Base-by-base conservation (phyloP, 2,113 vertebrate species). In the Sander lucioperca region DNA sequence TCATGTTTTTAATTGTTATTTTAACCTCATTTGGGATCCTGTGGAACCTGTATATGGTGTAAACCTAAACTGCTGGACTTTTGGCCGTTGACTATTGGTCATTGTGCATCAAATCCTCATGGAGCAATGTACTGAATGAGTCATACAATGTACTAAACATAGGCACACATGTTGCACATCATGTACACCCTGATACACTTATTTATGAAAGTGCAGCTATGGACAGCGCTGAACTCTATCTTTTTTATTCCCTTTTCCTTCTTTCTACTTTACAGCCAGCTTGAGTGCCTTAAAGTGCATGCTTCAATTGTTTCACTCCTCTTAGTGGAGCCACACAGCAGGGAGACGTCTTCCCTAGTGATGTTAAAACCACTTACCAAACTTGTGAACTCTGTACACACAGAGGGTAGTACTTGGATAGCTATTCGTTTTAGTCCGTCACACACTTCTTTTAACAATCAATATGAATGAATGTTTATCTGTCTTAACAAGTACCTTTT, bases 291-390 rank as follows among this genome's bases (percentile, higher is more conserved):
- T 74, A 8, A 54, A 87, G 77, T 91, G 73, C 83, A 89, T 63
- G 89, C 86, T 81, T 88, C 80, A 81, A 83, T 82, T 88, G 85
- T 86, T 88, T 85, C 64, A 25, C 58, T 84, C 75, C 86, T 84
- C 71, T 88, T 81, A 84, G 85, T 70, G 62, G 53, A 74, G 85
- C 47, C 48, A 18, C 89, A 53, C 90, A 83, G 81, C 80, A 43
- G 80, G 70, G 75, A 74, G 53, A 82, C 5, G 8, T 82, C 87
- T 76, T 88, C 82, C 84, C 89, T 36, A 13, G 59, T 85, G 90
- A 85, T 91, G 84, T 91, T 77, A 91, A 73, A 92, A 83, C 76
- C 89, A 88, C 89, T 91, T 77, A 87, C 66, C 43, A 64, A 68
- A 80, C 82, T 69, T 76, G 45, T 75, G 68, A 65, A 19, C 58